These are phyloP conservation scores for Monoplex corrugatus DNA, from an alignment of 2,888 invertebrate species.

Conservation along the genomic window DNA sequence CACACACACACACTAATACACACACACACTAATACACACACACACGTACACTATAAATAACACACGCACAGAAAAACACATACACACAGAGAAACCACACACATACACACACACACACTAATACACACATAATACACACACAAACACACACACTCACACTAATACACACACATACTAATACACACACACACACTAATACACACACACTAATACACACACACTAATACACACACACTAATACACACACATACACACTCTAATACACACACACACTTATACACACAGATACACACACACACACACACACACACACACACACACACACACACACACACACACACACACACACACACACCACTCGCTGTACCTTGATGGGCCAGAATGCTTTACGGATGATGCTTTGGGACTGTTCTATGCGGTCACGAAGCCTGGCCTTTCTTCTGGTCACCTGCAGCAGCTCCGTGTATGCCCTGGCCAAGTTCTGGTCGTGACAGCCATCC, in stretches of 20 bases:
- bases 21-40: background rate
- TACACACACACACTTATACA: background rate
- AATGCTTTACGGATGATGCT: slow-evolving; percentile 36
- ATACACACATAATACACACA: background rate
- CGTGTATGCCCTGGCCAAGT: slow-evolving; percentile 50
- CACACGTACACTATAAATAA: background rate
- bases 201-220: slow-evolving; percentile 17
- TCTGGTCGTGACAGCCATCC: slow-evolving; percentile 53
- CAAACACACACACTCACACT: background rate
- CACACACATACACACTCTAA: background rate
- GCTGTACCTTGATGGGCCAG: slow-evolving; percentile 35
- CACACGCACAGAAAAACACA: background rate
- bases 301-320: slow-evolving; percentile 28
- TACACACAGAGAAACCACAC: background rate
- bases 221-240: background rate
- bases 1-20: background rate
- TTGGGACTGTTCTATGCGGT: slow-evolving; percentile 1
- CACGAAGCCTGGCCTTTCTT: slow-evolving; percentile 28
- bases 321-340: background rate
- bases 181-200: slow-evolving; percentile 28
- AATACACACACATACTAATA: slow-evolving; percentile 9
- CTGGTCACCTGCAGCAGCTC: slow-evolving; percentile 47
- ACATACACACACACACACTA: too few relatives aligned
- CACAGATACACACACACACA: background rate
- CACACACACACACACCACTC: background rate